These are phyloP conservation scores for Anthopleura sola DNA, from an alignment of 64 coral and sea anemone species.

Conservation along the genomic window DNA sequence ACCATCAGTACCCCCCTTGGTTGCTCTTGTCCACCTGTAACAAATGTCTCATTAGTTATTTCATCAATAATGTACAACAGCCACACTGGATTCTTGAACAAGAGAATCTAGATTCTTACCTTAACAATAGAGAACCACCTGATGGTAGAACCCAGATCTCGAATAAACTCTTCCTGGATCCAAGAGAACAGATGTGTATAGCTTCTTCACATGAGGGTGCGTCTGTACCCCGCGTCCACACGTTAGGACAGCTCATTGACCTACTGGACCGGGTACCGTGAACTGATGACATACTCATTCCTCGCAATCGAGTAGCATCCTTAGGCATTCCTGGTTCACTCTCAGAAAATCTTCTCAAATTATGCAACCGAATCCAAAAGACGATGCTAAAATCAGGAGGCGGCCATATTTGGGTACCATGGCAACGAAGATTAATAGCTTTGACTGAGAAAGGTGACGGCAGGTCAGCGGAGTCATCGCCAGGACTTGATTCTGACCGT, in stretches of 20 bases:
- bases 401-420: slow-evolving; percentile 29
- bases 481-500: not conserved
- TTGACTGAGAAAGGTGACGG: slow-evolving; percentile 36
- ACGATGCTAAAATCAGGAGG: slow-evolving; percentile 40
- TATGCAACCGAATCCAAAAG: slow-evolving; percentile 48
- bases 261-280: not conserved
- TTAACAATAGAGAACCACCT: slow-evolving; percentile 23
- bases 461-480: slow-evolving; percentile 25
- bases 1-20: slow-evolving; percentile 31
- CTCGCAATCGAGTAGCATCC: not conserved
- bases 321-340: not conserved
- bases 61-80: too few species aligned
- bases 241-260: not conserved
- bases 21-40: slow-evolving; percentile 54
- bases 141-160: slow-evolving; percentile 45
- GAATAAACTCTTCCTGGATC: slow-evolving; percentile 45
- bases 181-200: slow-evolving; percentile 59
- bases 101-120: too few species aligned
- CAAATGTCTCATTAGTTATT: not conserved
- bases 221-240: slow-evolving; percentile 5
- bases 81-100: too few species aligned
- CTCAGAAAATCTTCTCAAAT: not conserved
- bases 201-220: not conserved
- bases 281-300: not conserved
- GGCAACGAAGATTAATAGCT: slow-evolving; percentile 48